phyloP scores from a whole-genome alignment of 2,888 invertebrate species.

The Metalampra italica region DNA sequence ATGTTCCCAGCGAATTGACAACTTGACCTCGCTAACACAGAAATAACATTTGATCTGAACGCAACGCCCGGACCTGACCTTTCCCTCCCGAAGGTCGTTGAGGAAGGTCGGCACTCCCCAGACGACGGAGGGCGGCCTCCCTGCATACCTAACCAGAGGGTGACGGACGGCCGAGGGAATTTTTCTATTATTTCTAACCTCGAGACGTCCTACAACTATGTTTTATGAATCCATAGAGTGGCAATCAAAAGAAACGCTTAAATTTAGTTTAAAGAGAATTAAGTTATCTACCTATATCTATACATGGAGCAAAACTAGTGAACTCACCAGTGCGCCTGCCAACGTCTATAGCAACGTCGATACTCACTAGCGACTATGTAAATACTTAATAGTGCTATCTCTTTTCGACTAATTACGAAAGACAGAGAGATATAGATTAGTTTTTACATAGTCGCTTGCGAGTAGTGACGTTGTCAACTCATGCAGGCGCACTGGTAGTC shows the following conservation, averaged over 20 bases:
- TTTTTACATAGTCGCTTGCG: too few species aligned
- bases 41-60: constrained; percentile 6
- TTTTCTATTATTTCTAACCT: constrained; percentile 66
- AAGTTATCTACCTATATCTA: too few species aligned
- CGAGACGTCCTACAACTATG: constrained; percentile 54
- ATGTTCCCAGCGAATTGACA: not conserved
- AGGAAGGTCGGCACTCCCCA: constrained; percentile 53
- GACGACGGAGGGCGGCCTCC: constrained; percentile 28
- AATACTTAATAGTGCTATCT: too few species aligned
- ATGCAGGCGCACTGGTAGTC: too few species aligned
- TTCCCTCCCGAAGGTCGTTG: constrained; percentile 50
- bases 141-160: constrained; percentile 31
- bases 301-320: too few species aligned
- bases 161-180: constrained; percentile 41
- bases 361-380: too few species aligned
- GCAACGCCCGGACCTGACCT: constrained; percentile 46
- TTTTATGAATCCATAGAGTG: constrained; percentile 19
- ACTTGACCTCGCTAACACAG: not conserved
- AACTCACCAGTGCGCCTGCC: too few species aligned
- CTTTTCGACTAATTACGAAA: too few species aligned
- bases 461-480: too few species aligned
- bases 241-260: not conserved
- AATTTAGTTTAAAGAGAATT: too few species aligned
- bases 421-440: too few species aligned
- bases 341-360: too few species aligned